Evolutionary conservation across 2,113 vertebrate genomes (phyloP), one percentile per base, ranked within the genome.

Genomic region (Triplophysa siluroides): DNA sequence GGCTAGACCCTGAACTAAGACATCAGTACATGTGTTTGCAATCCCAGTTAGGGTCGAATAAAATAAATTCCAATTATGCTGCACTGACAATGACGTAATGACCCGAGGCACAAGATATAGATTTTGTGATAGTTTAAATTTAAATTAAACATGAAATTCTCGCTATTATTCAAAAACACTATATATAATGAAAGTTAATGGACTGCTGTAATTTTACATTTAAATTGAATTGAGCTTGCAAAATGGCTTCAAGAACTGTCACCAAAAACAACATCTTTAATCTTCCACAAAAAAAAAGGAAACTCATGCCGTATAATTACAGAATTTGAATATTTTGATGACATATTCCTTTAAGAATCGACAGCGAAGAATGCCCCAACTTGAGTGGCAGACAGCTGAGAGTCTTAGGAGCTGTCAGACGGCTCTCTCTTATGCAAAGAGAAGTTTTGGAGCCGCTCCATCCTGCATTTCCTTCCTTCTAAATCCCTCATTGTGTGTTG

Each of bases 391-490:
- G 24, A 19, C 63, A 52, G 23, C 58, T 26, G 58, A 62, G 72
- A 66, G 45, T 58, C 33, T 33, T 58, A 43, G 38, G 43, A 69
- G 70, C 78, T 41, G 33, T 65, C 47, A 64, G 69, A 33, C 6
- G 4, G 16, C 71, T 61, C 4, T 43, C 21, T 76, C 60, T 63
- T 60, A 60, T 67, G 24, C 50, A 69, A n/a, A 62, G 54, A 79
- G 41, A 67, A 47, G 54, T 70, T 47, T 61, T 78, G 65, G 77
- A 79, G 41, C 58, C 60, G 26, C 56, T 60, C 65, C 76, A 54
- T 33, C 54, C 47, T 56, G 54, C 33, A 10, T 58, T 70, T 56
- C 67, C 66, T 78, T 66, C 21, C 50, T 60, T 41, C 19, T 64
- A 71, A 56, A 71, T 78, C 41, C 47, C 75, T 78, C 74, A 23